phyloP scores from a whole-genome alignment of 2,888 invertebrate genomes.

The Syritta pipiens region DNA sequence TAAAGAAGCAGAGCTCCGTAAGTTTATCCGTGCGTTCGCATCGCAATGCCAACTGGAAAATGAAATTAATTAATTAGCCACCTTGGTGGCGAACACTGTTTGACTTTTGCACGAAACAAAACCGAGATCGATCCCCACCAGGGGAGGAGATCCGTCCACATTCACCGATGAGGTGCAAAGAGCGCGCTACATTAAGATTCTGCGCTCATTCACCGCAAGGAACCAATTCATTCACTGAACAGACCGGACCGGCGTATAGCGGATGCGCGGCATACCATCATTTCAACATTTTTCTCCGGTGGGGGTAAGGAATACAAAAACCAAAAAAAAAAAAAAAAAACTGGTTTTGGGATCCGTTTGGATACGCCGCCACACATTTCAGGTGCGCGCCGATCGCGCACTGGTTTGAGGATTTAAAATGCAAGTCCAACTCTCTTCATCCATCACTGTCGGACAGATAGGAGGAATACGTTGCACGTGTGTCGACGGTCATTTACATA shows the following conservation, averaged over 20 bases:
- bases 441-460: conserved; percentile 68
- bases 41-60: conserved; percentile 59
- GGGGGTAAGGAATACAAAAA: background rate
- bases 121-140: no score
- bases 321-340: conserved; percentile 4
- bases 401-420: conserved; percentile 41
- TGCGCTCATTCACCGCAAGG: conserved; percentile 54
- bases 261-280: conserved; percentile 66
- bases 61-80: conserved; percentile 69
- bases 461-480: conserved; percentile 64
- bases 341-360: conserved; percentile 49
- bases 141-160: background rate
- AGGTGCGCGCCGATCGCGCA: conserved; percentile 37
- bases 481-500: conserved; percentile 49
- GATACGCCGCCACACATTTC: conserved; percentile 13
- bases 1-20: no score
- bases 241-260: no score
- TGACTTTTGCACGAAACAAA: conserved; percentile 55
- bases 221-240: conserved; percentile 65
- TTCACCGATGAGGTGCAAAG: conserved; percentile 32
- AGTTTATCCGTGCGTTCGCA: conserved; percentile 38
- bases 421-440: conserved; percentile 59
- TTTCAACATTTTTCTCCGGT: conserved; percentile 41
- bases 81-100: conserved; percentile 66
- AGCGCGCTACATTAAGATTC: conserved; percentile 56